Base-by-base conservation (phyloP, 1,140 invertebrate species). In the Ceratina calcarata region DNA sequence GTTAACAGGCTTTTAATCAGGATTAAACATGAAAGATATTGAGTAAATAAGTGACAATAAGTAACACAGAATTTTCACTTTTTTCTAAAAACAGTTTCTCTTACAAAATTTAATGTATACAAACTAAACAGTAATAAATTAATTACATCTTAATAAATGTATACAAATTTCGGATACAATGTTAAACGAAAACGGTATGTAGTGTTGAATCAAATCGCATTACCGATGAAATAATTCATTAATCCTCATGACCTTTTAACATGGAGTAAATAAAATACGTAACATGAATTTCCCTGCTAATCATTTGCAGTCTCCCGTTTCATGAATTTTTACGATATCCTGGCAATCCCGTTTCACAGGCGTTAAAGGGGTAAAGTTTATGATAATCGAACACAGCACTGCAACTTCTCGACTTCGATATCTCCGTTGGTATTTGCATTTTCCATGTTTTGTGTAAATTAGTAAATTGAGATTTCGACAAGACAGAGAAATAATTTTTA, bases 381-480 rank as follows among this genome's bases (percentile, higher is more conserved):
- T 76, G 60, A 51, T 68, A 80, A 72, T 84, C 79, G 27, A 72
- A 74, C 16, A 86, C 57, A 22, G 78, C 64, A 37, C 74, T 84
- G 62, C 82, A 86, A 65, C 76, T 87, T 65, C 83, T 86, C 45
- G 84, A 82, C 61, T 87, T 86, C 13, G 78, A 69, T 22, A 86
- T 16, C 66, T 82, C 73, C 13, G 32, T 51, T 7, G 77, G 67
- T 24, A 57, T 60, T 77, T 82, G 66, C 60, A 71, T 75, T 72
- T 86, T 79, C 85, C 85, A 84, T 13, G 77, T 78, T 58, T 82
- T 84, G 22, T 75, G 82, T 32, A 82, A 60, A 73, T 80, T 87
- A 67, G 76, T 69, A n/a, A 83, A 86, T 20, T 78, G 77, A 55
- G 67, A 76, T 79, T 87, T 82, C 3, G 82, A 81, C 20, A 82